Base-by-base conservation (phyloP, 2,888 invertebrate genomes). In the Eremobia ochroleuca region DNA sequence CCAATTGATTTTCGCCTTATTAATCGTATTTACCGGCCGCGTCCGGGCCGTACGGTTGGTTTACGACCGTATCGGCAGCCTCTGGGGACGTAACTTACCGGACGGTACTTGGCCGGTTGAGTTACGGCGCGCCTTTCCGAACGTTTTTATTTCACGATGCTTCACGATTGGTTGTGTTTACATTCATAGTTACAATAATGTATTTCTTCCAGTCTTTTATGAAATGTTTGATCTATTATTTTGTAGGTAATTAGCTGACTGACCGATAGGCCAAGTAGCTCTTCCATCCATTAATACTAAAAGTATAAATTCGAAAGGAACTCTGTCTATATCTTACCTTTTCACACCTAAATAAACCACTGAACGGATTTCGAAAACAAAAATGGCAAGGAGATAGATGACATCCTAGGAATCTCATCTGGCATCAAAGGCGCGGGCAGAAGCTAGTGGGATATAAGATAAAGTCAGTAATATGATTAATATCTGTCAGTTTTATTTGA, bases 41-140 rank as follows among this genome's bases (percentile, higher is more conserved):
- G 55, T 73, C 75, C 67, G 79, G 71, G 28, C 73, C 64, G 75
- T 55, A 64, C 59, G 79, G 76, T 43, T 88, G 73, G 65, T 88
- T 88, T 87, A 88, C 80, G 83, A 81, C 71, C 73, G 71, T 78
- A 74, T 74, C 84, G 67, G 65, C 61, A 46, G 70, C 64, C 81
- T 75, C 81, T 11, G 55, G 87, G 79, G 87, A 85, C 49, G 72
- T 82, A 75, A 86, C 74, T 83, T 85, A 86, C 72, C 75, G 75
- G 34, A 64, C 61, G 83, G 59, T 79, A 67, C 81, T 77, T 37
- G 55, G 13, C 52, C 61, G 66, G 72, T 34, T 78, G 61, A 85
- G 59, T 85, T 84, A 87, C 71, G 64, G 64, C 46, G 43, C 21
- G 15, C 62, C 34, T 70, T 77, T 72, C 59, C 6, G 21, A 66